Percentiles rank a stretch among this genome's conserved stretches.
These are phyloP conservation scores for Phalloptychus januarius DNA, from an alignment of 2,797 vertebrate species.

Conservation along the genomic window DNA sequence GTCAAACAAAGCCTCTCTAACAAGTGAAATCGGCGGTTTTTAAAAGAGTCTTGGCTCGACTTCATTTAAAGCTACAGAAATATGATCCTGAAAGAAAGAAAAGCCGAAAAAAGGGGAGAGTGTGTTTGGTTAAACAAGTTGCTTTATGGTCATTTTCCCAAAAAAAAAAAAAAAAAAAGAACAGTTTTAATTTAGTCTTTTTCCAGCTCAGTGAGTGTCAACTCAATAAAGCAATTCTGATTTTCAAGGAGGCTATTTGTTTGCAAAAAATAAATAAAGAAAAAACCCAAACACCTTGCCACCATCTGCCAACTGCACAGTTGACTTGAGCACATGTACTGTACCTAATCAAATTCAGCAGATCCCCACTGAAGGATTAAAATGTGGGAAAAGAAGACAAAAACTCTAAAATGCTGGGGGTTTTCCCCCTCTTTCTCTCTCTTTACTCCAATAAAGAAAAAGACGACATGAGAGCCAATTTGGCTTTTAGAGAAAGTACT, in stretches of 20 bases:
- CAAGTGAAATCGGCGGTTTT: slow-evolving; percentile 68
- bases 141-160: slow-evolving; percentile 8
- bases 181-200: slow-evolving; percentile 67
- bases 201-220: slow-evolving; percentile 73
- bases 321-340: slow-evolving; percentile 93
- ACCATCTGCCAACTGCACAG: slow-evolving; percentile 86
- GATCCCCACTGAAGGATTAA: slow-evolving; percentile 89
- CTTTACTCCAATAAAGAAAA: slow-evolving; percentile 53
- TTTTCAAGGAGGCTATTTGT: slow-evolving; percentile 78
- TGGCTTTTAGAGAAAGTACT: slow-evolving; percentile 97
- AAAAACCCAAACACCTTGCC: slow-evolving; percentile 70
- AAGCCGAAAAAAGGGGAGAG: slow-evolving; percentile 22
- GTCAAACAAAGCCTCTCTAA: slow-evolving; percentile 76
- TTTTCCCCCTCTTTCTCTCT: slow-evolving; percentile 23
- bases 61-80: slow-evolving; percentile 40
- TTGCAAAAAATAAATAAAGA: slow-evolving; percentile 45
- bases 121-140: slow-evolving; percentile 39
- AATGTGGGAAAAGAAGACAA: slow-evolving; percentile 61
- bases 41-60: slow-evolving; percentile 42
- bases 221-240: slow-evolving; percentile 75
- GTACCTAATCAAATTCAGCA: slow-evolving; percentile 93
- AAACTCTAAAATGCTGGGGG: slow-evolving; percentile 65
- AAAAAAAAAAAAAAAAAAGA: slow-evolving; percentile 19
- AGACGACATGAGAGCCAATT: slow-evolving; percentile 76
- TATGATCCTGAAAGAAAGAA: slow-evolving; percentile 30